phyloP scores from a whole-genome alignment of 2,113 vertebrate genomes.

The Gymnocephalus cernua region DNA sequence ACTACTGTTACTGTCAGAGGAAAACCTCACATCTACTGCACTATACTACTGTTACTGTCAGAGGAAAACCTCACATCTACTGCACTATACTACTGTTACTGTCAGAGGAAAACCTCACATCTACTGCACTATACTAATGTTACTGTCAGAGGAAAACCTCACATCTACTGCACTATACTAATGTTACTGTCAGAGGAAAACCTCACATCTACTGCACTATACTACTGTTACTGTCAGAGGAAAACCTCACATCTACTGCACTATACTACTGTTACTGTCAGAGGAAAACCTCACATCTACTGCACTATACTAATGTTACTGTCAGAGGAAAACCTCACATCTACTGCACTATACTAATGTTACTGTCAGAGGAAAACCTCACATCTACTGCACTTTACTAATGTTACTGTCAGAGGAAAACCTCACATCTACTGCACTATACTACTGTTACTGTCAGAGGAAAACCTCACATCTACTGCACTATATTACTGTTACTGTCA shows the following conservation, averaged over 20 bases:
- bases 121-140: background rate
- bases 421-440: background rate
- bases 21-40: background rate
- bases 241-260: background rate
- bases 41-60: background rate
- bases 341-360: background rate
- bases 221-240: background rate
- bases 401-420: background rate
- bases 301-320: background rate
- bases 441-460: background rate
- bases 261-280: background rate
- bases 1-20: background rate
- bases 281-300: background rate
- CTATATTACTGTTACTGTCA: background rate
- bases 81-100: background rate
- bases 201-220: background rate
- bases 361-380: too few relatives aligned
- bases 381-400: too few relatives aligned
- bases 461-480: background rate
- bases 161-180: background rate
- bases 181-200: background rate
- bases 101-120: background rate
- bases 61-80: background rate
- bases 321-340: background rate
- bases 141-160: background rate